These are phyloP conservation scores for Ooceraea biroi DNA, from an alignment of 1,140 invertebrate genomes.

Conservation along the genomic window DNA sequence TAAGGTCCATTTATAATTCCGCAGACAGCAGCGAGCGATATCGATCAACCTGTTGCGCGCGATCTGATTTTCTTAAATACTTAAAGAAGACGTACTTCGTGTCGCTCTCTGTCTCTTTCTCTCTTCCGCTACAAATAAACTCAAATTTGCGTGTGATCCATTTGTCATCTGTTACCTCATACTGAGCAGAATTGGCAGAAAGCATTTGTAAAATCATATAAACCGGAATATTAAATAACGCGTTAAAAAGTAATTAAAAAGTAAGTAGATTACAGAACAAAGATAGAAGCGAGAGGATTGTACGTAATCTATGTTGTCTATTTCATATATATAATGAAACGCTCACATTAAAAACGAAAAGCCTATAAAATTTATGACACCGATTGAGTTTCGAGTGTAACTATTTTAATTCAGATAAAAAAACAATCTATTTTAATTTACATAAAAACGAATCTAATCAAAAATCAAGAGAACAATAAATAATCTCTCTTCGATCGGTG, in stretches of 20 bases:
- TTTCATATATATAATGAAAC: not conserved
- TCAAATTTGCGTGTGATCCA: not conserved
- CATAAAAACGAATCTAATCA: conserved; percentile 18
- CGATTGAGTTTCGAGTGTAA: not conserved
- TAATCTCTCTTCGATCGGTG: conserved; percentile 52
- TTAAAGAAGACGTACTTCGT: conserved; percentile 65
- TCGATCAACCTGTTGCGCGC: conserved; percentile 70
- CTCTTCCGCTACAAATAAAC: not conserved
- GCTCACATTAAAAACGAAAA: not conserved
- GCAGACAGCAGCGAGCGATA: conserved; percentile 20
- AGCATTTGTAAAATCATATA: no score
- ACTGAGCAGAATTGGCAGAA: not conserved
- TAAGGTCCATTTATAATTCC: conserved; percentile 52
- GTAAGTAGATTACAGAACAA: no score
- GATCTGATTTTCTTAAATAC: conserved; percentile 68
- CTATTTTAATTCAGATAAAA: not conserved
- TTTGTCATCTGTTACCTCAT: not conserved
- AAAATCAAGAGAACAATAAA: conserved; percentile 59
- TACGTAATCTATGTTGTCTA: not conserved
- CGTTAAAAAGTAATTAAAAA: no score
- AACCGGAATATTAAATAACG: no score
- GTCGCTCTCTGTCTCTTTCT: not conserved
- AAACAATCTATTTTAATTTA: no score
- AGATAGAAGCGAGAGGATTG: no score
- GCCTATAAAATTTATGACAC: not conserved